Evolutionary conservation across 2,888 invertebrate species (phyloP), one percentile per base, ranked within the genome.

Genomic region (Pyrochroa serraticornis): DNA sequence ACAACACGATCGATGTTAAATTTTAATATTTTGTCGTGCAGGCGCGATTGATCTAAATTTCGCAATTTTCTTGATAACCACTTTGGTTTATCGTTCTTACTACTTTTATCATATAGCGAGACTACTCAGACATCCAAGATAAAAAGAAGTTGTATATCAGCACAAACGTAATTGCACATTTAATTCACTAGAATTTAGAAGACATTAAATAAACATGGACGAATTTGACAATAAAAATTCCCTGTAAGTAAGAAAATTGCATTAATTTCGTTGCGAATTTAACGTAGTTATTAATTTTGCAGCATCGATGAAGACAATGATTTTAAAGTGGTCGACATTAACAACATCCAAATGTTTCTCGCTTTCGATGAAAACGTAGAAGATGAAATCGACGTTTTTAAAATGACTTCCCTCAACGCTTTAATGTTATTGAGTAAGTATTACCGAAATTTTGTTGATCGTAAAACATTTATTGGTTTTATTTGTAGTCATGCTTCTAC

Each of bases 391-490:
- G 69, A 70, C 48, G 51, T 64, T 43, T 69, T 71, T 41, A 71
- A 67, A 49, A 74, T 74, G 73, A 74, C 75, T 6, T 77, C 77
- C 6, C 57, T 78, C 12, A 70, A 73, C 30, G 70, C 71, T 0
- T 63, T 75, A 6, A 64, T 76, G 54, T 64, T 76, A 51, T 52
- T 76, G 47, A 74, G 77, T 76, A 69, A 70, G 73, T 71, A 42
- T n/a, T 38, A 9, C 39, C 2, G 12, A 8, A 13, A 35, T 32
- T 41, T 37, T 10, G 37, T 9, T 31, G 2, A 6, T 2, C 10
- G 38, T 43, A 30, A 22, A 22, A 5, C 3, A 22, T 22, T 5
- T 5, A 3, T 5, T 22, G 3, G 22, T 5, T n/a, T n/a, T n/a
- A n/a, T n/a, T n/a, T n/a, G 33, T 39, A 44, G 22, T 6, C 42